Evolutionary conservation across 1,140 invertebrate genomes (phyloP), one percentile per base, ranked within the genome.

Genomic region (Drosophila sp.): DNA sequence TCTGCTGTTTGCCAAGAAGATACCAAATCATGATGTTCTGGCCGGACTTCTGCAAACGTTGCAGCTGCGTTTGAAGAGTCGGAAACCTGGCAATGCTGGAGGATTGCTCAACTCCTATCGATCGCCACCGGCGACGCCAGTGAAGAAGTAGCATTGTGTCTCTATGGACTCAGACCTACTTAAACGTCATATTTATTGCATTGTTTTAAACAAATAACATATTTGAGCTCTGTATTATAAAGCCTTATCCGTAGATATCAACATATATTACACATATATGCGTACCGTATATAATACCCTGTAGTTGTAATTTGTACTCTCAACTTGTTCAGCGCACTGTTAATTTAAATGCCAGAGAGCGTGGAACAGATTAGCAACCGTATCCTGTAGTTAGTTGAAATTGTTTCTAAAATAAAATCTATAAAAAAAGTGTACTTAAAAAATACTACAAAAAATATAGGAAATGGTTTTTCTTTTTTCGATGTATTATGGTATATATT

Each of bases 21-120:
- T 97, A 51, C 97, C 97, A 40, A 97, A 97, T 90, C 97, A 97
- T 84, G 97, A 98, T 84, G 97, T 98, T 6, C 93, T 98, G 1
- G 95, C 95, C 4, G 97, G 96, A 9, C 92, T 98, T 7, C 92
- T 97, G 27, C 93, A 94, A 5, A 97, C 96, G 2, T 92, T 98
- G 41, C 97, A 98, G 91, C 94, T 95, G 56, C 93, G 97, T 72
- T 95, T 97, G 62, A 96, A 96, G 73, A 71, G 61, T 9, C 84
- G 90, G 8, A 91, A 91, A 6, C 67, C 83, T n/a, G 32, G 50
- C 41, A 86, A 80, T 2, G 70, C 66, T 34, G 72, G 80, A 4
- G 70, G 72, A 13, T 53, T 81, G 43, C 45, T 84, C 43, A 81
- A 71, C 74, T 78, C 79, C 34, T 91, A 89, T 61, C 77, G 90